A percentile compares a stretch with the other conserved stretches of the same genome.
Evolutionary conservation across 1,140 invertebrate genomes (phyloP).

Genomic region (Amphibalanus amphitrite): DNA sequence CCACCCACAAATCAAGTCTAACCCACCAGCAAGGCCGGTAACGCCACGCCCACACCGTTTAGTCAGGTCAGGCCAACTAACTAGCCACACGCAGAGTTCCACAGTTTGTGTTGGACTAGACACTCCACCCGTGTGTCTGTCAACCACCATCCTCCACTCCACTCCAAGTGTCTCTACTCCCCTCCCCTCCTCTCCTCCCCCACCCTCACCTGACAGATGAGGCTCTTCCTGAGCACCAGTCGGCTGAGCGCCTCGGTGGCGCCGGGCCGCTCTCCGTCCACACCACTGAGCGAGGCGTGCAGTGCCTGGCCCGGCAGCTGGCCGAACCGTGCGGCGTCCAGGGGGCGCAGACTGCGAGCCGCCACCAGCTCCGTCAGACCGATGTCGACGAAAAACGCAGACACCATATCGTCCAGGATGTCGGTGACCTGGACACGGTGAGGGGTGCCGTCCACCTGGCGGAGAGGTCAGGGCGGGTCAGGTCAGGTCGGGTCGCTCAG

Average conservation of each 20-base stretch:
- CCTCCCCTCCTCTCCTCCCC: too few relatives aligned
- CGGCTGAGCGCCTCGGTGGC: background rate
- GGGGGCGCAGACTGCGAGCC: background rate
- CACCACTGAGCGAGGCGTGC: background rate
- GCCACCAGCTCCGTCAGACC: background rate
- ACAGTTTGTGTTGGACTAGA: too few relatives aligned
- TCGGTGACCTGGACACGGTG: background rate
- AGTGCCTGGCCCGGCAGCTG: background rate
- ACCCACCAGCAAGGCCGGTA: too few relatives aligned
- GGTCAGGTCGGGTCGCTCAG: too few relatives aligned
- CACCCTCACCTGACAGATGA: background rate
- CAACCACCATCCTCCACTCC: background rate
- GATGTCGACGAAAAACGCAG: constrained; percentile 3
- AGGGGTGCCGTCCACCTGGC: background rate
- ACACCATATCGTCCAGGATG: background rate
- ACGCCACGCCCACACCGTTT: too few relatives aligned
- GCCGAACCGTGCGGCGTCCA: background rate
- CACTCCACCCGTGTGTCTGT: background rate
- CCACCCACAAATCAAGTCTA: too few relatives aligned
- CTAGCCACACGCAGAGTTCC: too few relatives aligned
- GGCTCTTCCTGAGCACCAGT: background rate
- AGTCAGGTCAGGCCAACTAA: too few relatives aligned
- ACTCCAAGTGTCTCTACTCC: too few relatives aligned
- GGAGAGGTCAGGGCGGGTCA: too few relatives aligned
- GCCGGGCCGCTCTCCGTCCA: background rate